Evolutionary conservation across 2,113 vertebrate genomes (phyloP), one percentile per base, ranked within the genome.

Genomic region (Potamarius usumacintae): DNA sequence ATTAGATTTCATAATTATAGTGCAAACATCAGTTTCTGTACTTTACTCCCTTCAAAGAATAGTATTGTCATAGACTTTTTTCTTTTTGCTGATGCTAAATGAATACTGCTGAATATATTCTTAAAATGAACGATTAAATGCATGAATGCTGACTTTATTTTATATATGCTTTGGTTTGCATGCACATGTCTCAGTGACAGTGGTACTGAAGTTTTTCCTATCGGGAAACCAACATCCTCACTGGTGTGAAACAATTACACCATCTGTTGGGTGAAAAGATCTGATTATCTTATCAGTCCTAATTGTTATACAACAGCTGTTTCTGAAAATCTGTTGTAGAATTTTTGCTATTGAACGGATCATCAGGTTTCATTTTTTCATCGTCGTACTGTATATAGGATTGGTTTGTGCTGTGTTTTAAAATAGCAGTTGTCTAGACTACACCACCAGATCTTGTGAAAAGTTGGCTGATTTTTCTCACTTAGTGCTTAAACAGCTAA

Each of bases 251-350:
- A 57, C 77, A 52, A 86, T 85, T 30, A 82, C 82, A 86, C 86
- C 76, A 84, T 87, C 88, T 87, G 90, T 82, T 88, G 85, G 89
- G 80, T 84, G 88, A 85, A 81, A 77, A 85, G 71, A 72, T 81
- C 90, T 92, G 88, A 90, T 92, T 92, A 92, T 93, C 91, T 93
- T 89, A 90, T 91, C 92, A 91, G 90, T 88, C 91, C 90, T 91
- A 88, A 93, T 95, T 89, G 90, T 91, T 91, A 57, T 57, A 82
- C 91, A 90, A 88, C 92, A 93, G 91, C 90, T 92, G 92, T 91
- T 89, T 76, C 82, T 5, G 58, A 17, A 63, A 84, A 57, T 60
- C 85, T 52, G 74, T 83, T 22, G 25, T 69, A 48, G 65, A 74
- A 8, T 80, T n/a, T 81, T 30, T 27, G 20, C 7, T 81, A 6